A percentile compares a stretch with the other conserved stretches of the same genome.
Conservation (phyloP, 2,113 vertebrate species). For the Anoura caudifer region DNA sequence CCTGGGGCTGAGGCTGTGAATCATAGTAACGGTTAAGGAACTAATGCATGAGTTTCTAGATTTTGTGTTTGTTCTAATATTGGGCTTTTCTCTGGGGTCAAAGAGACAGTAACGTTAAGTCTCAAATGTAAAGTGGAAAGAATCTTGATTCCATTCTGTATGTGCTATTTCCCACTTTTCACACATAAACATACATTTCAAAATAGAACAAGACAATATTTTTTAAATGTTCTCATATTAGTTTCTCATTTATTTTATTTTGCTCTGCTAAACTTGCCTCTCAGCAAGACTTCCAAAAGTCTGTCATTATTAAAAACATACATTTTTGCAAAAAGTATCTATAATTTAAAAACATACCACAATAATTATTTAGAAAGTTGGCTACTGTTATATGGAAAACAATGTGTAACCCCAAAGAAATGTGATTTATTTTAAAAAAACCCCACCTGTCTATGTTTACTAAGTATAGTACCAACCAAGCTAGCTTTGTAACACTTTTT, state of each 20-base stretch:
- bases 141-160: conserved; percentile 2
- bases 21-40: background rate
- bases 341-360: conserved; percentile 2
- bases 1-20: background rate
- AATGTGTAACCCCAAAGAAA: background rate
- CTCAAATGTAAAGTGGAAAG: background rate
- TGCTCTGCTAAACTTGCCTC: background rate
- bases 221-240: background rate
- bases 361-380: background rate
- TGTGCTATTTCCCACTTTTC: background rate
- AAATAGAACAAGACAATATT: background rate
- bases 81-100: background rate
- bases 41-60: background rate
- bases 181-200: background rate
- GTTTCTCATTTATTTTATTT: conserved; percentile 41
- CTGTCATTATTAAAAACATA: conserved; percentile 3
- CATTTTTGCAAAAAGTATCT: background rate
- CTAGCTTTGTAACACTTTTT: conserved; percentile 24
- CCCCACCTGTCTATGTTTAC: background rate
- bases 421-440: background rate
- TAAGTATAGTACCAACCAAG: background rate
- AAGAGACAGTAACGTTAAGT: background rate
- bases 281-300: background rate
- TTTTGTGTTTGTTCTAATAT: background rate
- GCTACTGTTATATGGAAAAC: conserved; percentile 1